Evolutionary conservation across 2,113 vertebrate species (phyloP).

Genomic region (Crypturellus undulatus): DNA sequence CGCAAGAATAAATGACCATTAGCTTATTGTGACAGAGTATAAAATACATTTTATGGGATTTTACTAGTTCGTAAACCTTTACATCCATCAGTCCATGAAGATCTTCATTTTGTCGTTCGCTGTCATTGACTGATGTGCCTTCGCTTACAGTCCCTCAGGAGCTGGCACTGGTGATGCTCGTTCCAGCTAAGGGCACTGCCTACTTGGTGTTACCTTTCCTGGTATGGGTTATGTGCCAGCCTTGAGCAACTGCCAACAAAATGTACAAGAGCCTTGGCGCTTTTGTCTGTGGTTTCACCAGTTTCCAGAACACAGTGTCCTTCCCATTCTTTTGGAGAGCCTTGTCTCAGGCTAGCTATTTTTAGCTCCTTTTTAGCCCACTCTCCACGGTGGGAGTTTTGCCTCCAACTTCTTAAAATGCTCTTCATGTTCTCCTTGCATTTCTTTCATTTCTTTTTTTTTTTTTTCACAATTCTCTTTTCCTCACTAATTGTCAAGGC

Average conservation of each 20-base stretch:
- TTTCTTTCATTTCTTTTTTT: conserved; percentile 3
- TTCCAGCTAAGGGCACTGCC: neutral
- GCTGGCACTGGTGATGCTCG: neutral
- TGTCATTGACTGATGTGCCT: neutral
- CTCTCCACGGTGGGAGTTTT: neutral
- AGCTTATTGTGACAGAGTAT: neutral
- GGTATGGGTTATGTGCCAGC: neutral
- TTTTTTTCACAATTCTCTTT: neutral
- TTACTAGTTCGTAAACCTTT: neutral
- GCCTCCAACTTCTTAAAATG: conserved; percentile 52
- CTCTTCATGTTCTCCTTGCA: neutral
- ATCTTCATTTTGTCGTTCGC: neutral
- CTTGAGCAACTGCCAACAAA: conserved; percentile 44
- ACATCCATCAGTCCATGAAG: neutral
- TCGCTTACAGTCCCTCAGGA: neutral
- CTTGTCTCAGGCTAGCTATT: conserved; percentile 43
- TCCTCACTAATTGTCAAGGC: neutral
- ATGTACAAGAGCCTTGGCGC: conserved; percentile 60
- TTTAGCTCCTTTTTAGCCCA: conserved; percentile 47
- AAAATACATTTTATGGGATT: neutral
- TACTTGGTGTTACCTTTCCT: conserved; percentile 33
- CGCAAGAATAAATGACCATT: neutral
- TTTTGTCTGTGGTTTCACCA: conserved; percentile 6
- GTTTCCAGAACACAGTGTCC: conserved; percentile 65
- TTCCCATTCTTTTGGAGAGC: neutral